Percentiles rank a stretch among this genome's conserved stretches.
These are phyloP conservation scores for Galago senegalensis DNA, from an alignment of 2,797 vertebrate genomes.

Conservation along the genomic window DNA sequence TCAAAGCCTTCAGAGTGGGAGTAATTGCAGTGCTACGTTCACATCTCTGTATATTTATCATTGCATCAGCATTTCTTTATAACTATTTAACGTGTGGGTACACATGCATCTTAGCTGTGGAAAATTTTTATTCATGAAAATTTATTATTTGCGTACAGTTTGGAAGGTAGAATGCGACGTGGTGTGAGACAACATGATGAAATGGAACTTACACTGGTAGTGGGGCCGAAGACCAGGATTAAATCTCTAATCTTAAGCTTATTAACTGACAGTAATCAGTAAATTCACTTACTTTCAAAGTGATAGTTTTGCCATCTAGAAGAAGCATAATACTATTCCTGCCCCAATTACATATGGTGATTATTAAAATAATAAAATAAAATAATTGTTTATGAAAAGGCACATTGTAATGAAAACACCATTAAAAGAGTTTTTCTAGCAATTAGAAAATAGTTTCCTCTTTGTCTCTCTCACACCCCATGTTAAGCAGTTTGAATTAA, in stretches of 20 bases:
- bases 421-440: neutral
- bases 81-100: neutral
- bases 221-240: neutral
- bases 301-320: neutral
- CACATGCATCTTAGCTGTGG: neutral
- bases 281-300: neutral
- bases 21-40: conserved; percentile 41
- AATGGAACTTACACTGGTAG: neutral
- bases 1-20: conserved; percentile 45
- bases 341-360: neutral
- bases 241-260: neutral
- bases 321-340: neutral
- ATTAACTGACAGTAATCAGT: neutral
- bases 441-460: neutral
- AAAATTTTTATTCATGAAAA: neutral
- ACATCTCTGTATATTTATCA: conserved; percentile 29
- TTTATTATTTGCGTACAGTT: neutral
- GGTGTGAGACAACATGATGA: neutral
- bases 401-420: neutral
- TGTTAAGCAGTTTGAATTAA: too few relatives aligned
- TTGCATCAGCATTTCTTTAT: neutral
- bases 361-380: conserved; percentile 36
- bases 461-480: too few relatives aligned
- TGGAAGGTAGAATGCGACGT: neutral
- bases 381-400: neutral